A percentile compares a stretch with the other conserved stretches of the same genome.
phyloP scores from a whole-genome alignment of 2,113 vertebrate genomes.

The Turdus rufiventris region DNA sequence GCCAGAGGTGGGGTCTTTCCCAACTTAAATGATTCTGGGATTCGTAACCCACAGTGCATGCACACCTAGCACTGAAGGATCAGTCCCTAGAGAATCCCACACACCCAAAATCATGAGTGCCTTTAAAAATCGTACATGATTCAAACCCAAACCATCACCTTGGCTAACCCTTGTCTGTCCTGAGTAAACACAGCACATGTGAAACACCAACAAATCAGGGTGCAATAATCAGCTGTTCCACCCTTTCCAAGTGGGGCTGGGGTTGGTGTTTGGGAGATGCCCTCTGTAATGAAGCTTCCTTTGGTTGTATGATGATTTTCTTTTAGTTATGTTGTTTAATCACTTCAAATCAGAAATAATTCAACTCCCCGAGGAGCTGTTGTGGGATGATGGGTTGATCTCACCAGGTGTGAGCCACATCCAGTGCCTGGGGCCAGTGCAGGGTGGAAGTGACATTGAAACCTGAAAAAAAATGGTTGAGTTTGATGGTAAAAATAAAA shows the following conservation, averaged over 20 bases:
- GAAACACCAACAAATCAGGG: not conserved
- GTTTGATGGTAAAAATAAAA: not conserved
- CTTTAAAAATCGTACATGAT: rapidly evolving
- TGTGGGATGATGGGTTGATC: not conserved
- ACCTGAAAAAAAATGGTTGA: rapidly evolving
- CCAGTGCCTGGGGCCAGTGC: not conserved
- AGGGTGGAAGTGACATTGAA: not conserved
- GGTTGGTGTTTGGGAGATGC: not conserved
- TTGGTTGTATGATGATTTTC: not conserved
- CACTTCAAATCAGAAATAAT: not conserved
- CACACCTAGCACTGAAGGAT: rapidly evolving
- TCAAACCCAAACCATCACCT: not conserved
- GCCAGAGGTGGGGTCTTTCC: not conserved
- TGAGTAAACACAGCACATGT: not conserved
- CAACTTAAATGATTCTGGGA: not conserved
- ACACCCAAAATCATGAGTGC: rapidly evolving
- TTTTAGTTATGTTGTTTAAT: not conserved
- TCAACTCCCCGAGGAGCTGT: not conserved
- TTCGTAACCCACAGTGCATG: rapidly evolving
- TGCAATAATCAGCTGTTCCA: not conserved
- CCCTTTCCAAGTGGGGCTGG: rapidly evolving
- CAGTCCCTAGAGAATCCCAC: not conserved
- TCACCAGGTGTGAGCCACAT: not conserved
- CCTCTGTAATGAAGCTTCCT: not conserved
- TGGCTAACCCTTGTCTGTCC: not conserved